A percentile compares a stretch with the other conserved stretches of the same genome.
Conservation (phyloP, 2,113 vertebrate genomes). For the Camelus dromedarius region DNA sequence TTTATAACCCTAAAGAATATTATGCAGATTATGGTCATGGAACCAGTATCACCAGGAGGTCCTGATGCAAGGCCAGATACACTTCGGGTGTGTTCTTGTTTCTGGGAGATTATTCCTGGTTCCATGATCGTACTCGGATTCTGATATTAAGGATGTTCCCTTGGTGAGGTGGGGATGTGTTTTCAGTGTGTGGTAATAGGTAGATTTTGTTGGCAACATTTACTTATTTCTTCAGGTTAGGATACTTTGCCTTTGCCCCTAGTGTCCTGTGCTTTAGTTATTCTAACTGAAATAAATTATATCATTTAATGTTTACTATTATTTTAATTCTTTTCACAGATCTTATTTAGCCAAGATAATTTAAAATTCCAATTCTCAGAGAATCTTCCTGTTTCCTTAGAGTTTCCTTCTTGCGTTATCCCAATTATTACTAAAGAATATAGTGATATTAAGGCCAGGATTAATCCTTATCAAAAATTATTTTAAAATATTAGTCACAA, state of each 20-base stretch:
- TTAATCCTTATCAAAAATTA: not conserved
- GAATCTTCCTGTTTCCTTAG: not conserved
- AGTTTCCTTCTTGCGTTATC: not conserved
- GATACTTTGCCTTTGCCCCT: not conserved
- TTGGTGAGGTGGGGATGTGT: not conserved
- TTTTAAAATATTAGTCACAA: not conserved
- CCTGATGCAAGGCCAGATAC: not conserved
- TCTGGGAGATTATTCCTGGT: not conserved
- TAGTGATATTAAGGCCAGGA: not conserved
- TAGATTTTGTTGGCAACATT: not conserved
- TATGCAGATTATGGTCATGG: not conserved
- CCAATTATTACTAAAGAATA: not conserved
- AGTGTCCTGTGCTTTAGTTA: not conserved
- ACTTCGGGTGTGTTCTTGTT: not conserved
- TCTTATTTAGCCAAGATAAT: conserved; percentile 7
- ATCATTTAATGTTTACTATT: not conserved
- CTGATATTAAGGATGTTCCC: not conserved
- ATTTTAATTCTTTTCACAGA: not conserved
- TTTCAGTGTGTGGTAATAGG: not conserved
- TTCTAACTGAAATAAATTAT: not conserved
- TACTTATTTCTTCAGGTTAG: not conserved
- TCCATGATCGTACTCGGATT: not conserved
- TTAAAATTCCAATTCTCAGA: not conserved
- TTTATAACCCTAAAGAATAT: not conserved
- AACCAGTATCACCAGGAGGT: not conserved